phyloP scores from a whole-genome alignment of 2,113 vertebrate genomes.

The Mormyrus iriodes region DNA sequence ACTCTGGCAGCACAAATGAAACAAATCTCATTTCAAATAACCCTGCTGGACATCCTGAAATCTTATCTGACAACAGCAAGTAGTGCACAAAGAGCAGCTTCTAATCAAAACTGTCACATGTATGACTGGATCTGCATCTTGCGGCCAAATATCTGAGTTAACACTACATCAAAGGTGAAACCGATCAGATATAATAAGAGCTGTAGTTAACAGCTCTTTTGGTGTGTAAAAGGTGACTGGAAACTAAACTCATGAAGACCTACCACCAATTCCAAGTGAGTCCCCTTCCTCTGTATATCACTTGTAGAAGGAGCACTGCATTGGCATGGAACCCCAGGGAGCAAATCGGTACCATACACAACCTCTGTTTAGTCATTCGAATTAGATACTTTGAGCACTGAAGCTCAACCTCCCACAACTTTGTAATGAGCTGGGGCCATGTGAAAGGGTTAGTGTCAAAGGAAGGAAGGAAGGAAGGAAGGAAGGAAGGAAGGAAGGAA shows the following conservation, averaged over 20 bases:
- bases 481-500: too few species aligned
- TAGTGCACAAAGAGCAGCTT: background rate
- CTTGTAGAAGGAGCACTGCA: background rate
- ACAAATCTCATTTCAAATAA: background rate
- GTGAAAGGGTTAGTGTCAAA: too few species aligned
- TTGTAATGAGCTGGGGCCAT: background rate
- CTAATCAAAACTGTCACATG: background rate
- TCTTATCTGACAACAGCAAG: background rate
- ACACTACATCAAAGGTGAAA: background rate
- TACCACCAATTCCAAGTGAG: background rate
- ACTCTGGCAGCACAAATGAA: background rate
- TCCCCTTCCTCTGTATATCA: background rate
- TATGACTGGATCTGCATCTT: background rate
- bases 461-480: too few species aligned
- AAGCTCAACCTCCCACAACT: background rate
- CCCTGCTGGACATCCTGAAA: background rate
- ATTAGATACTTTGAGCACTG: background rate
- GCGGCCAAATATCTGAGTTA: background rate
- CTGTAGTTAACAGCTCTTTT: background rate
- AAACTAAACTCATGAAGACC: background rate
- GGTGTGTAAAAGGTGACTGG: background rate
- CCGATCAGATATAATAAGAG: background rate
- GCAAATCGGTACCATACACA: background rate
- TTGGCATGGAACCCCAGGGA: background rate
- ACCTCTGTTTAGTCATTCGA: background rate